These are phyloP conservation scores for Nothura maculosa DNA, from an alignment of 2,797 vertebrate species.

Conservation along the genomic window DNA sequence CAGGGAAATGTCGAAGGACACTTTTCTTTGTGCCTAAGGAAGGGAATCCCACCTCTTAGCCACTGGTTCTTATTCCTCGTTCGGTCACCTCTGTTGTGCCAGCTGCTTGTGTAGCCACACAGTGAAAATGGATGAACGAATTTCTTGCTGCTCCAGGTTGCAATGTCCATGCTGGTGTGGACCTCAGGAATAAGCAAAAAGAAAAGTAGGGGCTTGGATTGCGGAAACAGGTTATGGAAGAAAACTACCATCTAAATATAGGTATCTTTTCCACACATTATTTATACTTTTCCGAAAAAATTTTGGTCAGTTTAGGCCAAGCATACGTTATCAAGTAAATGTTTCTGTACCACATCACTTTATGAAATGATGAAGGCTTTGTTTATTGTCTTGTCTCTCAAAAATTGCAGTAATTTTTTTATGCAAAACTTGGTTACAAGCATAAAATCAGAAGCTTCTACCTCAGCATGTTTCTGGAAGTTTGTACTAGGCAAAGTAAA, in stretches of 20 bases:
- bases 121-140: not conserved
- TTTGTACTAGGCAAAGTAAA: not conserved
- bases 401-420: not conserved
- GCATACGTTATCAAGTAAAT: not conserved
- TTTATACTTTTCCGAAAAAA: not conserved
- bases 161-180: not conserved
- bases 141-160: not conserved
- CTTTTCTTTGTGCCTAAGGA: not conserved
- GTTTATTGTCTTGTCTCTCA: not conserved
- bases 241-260: not conserved
- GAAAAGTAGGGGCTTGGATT: not conserved
- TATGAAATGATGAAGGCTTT: not conserved
- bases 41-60: fast-evolving
- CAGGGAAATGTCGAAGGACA: not conserved
- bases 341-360: not conserved
- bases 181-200: not conserved
- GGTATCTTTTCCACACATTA: not conserved
- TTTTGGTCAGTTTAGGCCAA: not conserved
- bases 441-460: not conserved
- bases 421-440: not conserved
- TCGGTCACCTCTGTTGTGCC: not conserved
- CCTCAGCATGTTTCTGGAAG: not conserved
- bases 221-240: not conserved
- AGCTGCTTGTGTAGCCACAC: fast-evolving
- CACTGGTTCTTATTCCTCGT: not conserved